Base-by-base conservation (phyloP, 2,888 invertebrate genomes). In the Parnassius apollo region DNA sequence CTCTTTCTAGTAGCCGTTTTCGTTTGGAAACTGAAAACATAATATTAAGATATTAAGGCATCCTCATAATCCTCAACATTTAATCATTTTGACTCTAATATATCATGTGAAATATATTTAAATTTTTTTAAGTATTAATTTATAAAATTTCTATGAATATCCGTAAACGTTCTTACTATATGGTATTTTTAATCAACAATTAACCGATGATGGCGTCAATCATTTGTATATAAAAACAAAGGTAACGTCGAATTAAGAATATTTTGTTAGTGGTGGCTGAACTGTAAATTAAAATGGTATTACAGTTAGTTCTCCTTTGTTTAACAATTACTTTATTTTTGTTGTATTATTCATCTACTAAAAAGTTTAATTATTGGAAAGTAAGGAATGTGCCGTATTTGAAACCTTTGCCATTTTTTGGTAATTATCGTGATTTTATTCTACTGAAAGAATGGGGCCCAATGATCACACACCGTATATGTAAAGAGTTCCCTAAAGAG, bases 381-480 rank as follows among this genome's bases (percentile, higher is more conserved):
- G 74, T 73, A 25, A 78, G 73, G 57, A 77, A 80, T 8, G 79
- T 88, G 0, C 77, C 78, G 0, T 64, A 74, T 61, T 3, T 68
- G 2, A 68, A 76, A 54, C 83, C 88, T 0, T 48, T 66, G 2
- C 75, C 75, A 0, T 53, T 89, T 2, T 71, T 89, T 2, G 88
- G 88, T 0, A 87, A 88, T 60, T 87, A 80, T 60, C 70, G 71
- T 0, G 71, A 75, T 3, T 78, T 70, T 35, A 77, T 88, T 11
- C 59, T 81, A 9, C 68, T 81, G 11, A 79, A 69, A 65, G 72
- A 77, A 58, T 74, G 69, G 57, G 10, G 72, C 0, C 76, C 77
- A 0, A 51, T 74, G 12, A 65, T 76, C 0, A 65, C 70, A 0
- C 76, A 77, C 53, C 70, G 75, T 12, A 72, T 88, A 4, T 86